Evolutionary conservation across 2,797 vertebrate species (phyloP).

Genomic region (Microhierax caerulescens): DNA sequence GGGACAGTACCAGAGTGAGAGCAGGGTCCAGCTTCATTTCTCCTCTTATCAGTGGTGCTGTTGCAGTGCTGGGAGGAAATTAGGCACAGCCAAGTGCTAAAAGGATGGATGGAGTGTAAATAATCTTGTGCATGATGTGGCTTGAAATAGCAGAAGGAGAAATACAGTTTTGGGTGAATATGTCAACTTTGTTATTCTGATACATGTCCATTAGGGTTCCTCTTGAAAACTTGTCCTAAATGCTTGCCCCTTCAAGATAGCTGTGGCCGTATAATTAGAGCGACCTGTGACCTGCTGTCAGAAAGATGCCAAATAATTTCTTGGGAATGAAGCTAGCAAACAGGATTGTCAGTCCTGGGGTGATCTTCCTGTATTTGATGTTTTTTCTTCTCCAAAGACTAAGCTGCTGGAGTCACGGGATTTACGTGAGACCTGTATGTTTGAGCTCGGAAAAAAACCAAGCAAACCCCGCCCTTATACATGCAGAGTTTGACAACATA

Average conservation of each 20-base stretch:
- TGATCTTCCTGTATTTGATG: background rate
- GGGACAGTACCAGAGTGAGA: background rate
- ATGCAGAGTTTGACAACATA: background rate
- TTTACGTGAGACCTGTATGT: conserved; percentile 18
- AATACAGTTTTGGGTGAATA: background rate
- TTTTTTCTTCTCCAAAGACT: background rate
- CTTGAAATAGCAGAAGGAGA: background rate
- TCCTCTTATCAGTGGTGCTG: background rate
- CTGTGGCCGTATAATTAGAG: background rate
- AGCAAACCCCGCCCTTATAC: background rate
- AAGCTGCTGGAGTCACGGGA: background rate
- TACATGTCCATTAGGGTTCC: background rate
- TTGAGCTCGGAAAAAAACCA: background rate
- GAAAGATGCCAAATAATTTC: background rate
- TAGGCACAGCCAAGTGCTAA: background rate
- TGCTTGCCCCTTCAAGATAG: background rate
- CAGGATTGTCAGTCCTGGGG: background rate
- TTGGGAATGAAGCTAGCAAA: background rate
- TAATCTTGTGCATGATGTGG: background rate
- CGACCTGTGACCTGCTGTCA: background rate
- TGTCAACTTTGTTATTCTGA: background rate
- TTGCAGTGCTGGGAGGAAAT: background rate
- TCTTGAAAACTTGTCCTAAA: background rate
- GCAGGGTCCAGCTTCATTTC: background rate
- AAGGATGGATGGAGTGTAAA: background rate